A percentile compares a stretch with the other conserved stretches of the same genome.
These are phyloP conservation scores for Poecile atricapillus DNA, from an alignment of 2,113 vertebrate genomes.

Conservation along the genomic window DNA sequence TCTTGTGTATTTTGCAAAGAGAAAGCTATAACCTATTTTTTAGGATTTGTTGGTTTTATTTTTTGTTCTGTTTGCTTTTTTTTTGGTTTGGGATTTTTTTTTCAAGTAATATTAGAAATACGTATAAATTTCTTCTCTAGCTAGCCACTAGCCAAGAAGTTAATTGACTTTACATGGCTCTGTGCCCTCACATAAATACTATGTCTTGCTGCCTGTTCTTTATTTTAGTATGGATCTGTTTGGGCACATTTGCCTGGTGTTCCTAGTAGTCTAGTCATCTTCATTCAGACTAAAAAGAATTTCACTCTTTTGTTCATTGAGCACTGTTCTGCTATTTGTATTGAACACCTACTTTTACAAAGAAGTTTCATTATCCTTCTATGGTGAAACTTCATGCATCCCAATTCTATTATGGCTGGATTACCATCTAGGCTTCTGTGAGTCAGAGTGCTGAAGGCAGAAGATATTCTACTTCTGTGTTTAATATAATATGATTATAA, in stretches of 20 bases:
- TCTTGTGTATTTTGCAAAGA: background rate
- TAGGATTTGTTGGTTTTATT: background rate
- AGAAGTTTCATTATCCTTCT: background rate
- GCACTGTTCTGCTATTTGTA: background rate
- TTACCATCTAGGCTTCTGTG: background rate
- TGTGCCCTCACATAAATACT: background rate
- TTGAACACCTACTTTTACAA: background rate
- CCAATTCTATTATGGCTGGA: background rate
- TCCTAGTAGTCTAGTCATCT: background rate
- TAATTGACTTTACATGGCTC: background rate
- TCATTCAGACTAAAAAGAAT: background rate
- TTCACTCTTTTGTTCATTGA: background rate
- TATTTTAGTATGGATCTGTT: background rate
- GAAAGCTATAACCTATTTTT: background rate
- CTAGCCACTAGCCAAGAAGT: background rate
- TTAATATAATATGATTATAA: background rate
- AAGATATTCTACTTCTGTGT: background rate
- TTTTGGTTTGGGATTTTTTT: background rate
- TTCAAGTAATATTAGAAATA: background rate
- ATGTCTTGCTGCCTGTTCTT: background rate
- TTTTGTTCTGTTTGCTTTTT: background rate
- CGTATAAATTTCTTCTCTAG: background rate
- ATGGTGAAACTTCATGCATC: background rate
- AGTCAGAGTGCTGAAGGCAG: background rate
- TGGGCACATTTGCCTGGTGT: background rate